Evolutionary conservation across 2,888 invertebrate species (phyloP).

Genomic region (Melipona bicolor): DNA sequence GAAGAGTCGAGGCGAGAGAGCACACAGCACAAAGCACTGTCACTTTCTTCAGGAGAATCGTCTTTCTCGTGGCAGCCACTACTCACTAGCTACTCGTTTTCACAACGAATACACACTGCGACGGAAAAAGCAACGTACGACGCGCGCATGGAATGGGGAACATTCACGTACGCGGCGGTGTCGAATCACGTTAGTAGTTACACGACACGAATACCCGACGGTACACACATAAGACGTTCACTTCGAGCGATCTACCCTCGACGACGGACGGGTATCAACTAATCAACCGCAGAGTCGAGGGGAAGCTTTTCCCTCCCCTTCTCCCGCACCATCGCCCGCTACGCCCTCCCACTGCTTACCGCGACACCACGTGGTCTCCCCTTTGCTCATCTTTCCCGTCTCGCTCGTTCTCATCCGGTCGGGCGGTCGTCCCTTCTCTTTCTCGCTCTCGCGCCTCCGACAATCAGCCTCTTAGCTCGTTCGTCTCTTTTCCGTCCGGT

Average conservation of each 20-base stretch:
- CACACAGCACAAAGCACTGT: conserved; percentile 37
- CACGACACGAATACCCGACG: conserved; percentile 24
- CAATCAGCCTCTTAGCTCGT: conserved; percentile 54
- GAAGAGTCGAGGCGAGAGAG: conserved; percentile 12
- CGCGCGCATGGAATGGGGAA: neutral
- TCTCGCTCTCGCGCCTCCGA: conserved; percentile 27
- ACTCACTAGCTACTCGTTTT: conserved; percentile 33
- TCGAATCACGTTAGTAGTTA: conserved; percentile 16
- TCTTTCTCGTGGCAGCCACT: conserved; percentile 5
- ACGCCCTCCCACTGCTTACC: conserved; percentile 51
- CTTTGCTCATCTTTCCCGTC: conserved; percentile 84
- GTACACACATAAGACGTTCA: conserved; percentile 1
- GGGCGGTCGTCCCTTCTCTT: conserved; percentile 32
- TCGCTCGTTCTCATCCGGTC: conserved; percentile 48
- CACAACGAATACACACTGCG: conserved; percentile 21
- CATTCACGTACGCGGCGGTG: neutral
- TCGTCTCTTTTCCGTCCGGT: conserved; percentile 44
- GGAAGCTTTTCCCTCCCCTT: conserved; percentile 76
- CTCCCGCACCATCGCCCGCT: conserved; percentile 72
- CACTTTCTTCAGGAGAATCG: conserved; percentile 35
- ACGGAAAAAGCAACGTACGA: conserved; percentile 11
- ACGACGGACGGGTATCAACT: conserved; percentile 78
- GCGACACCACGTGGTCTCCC: conserved; percentile 73
- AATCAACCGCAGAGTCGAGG: conserved; percentile 63
- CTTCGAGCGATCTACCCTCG: conserved; percentile 60